Conservation (phyloP, 2,797 vertebrate species). For the Philypnodon macrostomus region DNA sequence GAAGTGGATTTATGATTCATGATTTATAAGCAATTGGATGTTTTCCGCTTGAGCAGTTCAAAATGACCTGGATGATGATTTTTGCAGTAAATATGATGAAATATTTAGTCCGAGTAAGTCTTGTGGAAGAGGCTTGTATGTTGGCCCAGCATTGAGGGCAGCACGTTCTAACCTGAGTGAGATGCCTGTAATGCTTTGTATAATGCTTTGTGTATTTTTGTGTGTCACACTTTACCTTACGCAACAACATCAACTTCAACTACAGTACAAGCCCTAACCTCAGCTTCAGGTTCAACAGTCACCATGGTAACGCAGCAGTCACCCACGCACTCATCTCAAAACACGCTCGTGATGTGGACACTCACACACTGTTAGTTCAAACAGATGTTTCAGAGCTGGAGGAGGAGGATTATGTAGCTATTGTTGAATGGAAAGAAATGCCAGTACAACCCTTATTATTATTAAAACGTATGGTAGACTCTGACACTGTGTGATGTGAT, state of each 20-base stretch:
- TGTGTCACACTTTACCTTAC: slow-evolving; percentile 45
- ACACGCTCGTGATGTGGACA: slow-evolving; percentile 26
- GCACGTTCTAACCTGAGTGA: slow-evolving; percentile 6
- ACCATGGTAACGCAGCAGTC: slow-evolving; percentile 68
- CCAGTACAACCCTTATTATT: slow-evolving; percentile 42
- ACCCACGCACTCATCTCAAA: slow-evolving; percentile 47
- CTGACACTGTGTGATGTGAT: slow-evolving; percentile 13
- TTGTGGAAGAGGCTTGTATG: slow-evolving; percentile 18
- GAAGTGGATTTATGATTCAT: no score
- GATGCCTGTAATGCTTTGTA: slow-evolving; percentile 18
- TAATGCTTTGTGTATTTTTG: slow-evolving; percentile 11
- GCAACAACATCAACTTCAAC: slow-evolving; percentile 67
- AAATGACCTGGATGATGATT: slow-evolving; percentile 10
- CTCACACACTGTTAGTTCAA: slow-evolving; percentile 17
- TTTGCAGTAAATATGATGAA: slow-evolving; percentile 31
- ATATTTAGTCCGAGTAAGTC: slow-evolving; percentile 34
- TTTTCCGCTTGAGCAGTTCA: background rate
- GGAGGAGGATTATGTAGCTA: slow-evolving; percentile 49
- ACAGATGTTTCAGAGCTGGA: slow-evolving; percentile 47
- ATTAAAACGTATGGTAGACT: slow-evolving; percentile 39
- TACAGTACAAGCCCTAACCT: slow-evolving; percentile 63
- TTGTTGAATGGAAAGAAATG: slow-evolving; percentile 41
- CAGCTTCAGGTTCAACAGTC: slow-evolving; percentile 63
- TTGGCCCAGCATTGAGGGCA: slow-evolving; percentile 19
- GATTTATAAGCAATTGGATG: background rate